Evolutionary conservation across 1,140 invertebrate genomes (phyloP).

Genomic region (Cotesia glomerata): DNA sequence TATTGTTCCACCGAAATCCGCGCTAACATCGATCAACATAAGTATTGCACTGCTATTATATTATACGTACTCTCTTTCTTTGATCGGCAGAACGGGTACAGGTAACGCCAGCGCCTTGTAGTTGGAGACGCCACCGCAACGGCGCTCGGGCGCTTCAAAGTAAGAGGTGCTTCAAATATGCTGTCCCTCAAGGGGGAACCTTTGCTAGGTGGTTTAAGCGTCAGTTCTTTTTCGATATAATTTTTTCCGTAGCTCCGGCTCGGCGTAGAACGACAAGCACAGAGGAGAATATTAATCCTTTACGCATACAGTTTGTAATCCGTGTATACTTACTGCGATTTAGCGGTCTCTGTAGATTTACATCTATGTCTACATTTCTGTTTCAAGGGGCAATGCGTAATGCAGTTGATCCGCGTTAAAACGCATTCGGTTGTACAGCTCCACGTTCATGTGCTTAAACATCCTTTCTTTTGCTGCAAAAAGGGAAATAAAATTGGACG

Average conservation of each 20-base stretch:
- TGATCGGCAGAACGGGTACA: slow-evolving; percentile 44
- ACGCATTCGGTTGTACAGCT: slow-evolving; percentile 50
- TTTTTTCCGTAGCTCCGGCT: neutral
- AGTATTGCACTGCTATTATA: neutral
- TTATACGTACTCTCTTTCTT: slow-evolving; percentile 42
- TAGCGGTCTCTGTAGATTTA: no score
- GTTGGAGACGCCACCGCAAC: no score
- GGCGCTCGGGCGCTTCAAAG: neutral
- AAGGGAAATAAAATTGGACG: neutral
- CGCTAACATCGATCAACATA: slow-evolving; percentile 32
- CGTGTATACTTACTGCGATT: slow-evolving; percentile 37
- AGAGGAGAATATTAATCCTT: slow-evolving; percentile 44
- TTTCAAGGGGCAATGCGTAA: slow-evolving; percentile 37
- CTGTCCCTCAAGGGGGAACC: slow-evolving; percentile 21
- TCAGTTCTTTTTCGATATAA: slow-evolving; percentile 32
- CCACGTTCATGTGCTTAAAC: slow-evolving; percentile 45
- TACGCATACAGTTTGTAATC: slow-evolving; percentile 51
- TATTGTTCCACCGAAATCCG: slow-evolving; percentile 34
- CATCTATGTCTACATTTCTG: no score
- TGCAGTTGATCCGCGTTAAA: slow-evolving; percentile 57
- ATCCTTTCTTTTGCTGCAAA: slow-evolving; percentile 5
- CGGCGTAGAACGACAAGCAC: slow-evolving; percentile 26
- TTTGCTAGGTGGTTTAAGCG: slow-evolving; percentile 32
- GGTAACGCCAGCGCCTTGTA: slow-evolving; percentile 47
- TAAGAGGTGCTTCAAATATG: neutral